Percentiles rank a stretch among this genome's conserved stretches.
These are phyloP conservation scores for Carposina sasakii DNA, from an alignment of 1,140 invertebrate species.

Conservation along the genomic window DNA sequence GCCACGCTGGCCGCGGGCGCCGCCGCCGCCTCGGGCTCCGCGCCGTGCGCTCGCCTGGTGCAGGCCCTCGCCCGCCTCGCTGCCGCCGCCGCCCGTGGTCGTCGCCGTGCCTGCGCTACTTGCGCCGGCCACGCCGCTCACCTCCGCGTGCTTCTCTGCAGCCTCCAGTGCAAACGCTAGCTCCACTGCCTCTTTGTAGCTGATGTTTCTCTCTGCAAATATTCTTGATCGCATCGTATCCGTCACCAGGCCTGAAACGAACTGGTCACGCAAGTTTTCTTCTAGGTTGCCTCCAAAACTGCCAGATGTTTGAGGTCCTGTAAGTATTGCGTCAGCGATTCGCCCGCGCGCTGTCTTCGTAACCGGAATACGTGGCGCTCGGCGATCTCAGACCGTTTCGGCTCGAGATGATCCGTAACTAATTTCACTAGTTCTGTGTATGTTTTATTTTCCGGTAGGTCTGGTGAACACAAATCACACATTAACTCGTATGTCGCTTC, in stretches of 20 bases:
- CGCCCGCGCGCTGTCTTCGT: constrained; percentile 5
- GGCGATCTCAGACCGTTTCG: constrained; percentile 18
- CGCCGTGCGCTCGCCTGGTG: background rate
- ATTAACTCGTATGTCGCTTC: constrained; percentile 8
- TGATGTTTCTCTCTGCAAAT: constrained; percentile 11
- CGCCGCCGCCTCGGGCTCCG: background rate
- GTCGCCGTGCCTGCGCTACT: too few relatives aligned
- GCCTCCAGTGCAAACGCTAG: constrained; percentile 7
- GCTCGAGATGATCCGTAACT: constrained; percentile 12
- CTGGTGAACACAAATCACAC: constrained; percentile 15
- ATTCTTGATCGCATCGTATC: constrained; percentile 15
- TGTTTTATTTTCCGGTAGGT: constrained; percentile 3
- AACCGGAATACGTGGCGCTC: constrained; percentile 14
- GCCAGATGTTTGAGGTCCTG: constrained; percentile 11
- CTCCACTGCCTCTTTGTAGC: constrained; percentile 9
- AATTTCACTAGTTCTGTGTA: constrained; percentile 5
- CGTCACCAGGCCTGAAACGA: constrained; percentile 16
- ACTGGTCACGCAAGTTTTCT: constrained; percentile 12
- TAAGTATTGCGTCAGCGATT: constrained; percentile 8
- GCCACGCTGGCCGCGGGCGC: background rate
- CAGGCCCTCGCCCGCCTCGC: background rate
- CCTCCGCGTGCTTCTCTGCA: constrained; percentile 11
- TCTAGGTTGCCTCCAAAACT: background rate
- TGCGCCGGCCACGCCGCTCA: constrained; percentile 1
- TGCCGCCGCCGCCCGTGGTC: background rate